Conservation (phyloP, 2,797 vertebrate species). For the Crotalus adamanteus region DNA sequence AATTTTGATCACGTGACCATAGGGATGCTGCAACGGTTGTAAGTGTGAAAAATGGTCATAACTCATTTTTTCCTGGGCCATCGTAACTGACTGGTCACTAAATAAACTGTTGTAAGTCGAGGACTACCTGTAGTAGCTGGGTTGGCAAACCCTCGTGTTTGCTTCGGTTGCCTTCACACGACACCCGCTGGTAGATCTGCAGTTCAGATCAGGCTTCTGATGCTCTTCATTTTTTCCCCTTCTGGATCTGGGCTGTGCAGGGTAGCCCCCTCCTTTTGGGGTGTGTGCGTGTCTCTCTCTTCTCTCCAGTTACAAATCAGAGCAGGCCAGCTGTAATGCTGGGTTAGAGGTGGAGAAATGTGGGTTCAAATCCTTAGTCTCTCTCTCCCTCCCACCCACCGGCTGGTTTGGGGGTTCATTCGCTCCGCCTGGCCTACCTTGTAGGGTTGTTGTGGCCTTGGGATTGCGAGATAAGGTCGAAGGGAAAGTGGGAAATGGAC, state of each 20-base stretch:
- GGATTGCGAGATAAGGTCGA: neutral
- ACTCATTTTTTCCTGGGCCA: neutral
- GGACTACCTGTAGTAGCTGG: neutral
- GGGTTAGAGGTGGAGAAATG: neutral
- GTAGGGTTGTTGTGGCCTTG: neutral
- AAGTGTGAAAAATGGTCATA: neutral
- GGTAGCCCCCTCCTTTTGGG: fast-evolving
- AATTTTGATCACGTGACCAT: neutral
- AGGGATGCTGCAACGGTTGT: neutral
- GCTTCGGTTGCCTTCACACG: neutral
- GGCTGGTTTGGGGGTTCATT: neutral
- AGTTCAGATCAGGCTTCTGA: neutral
- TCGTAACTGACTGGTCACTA: neutral
- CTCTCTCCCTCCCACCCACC: neutral
- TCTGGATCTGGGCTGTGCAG: neutral
- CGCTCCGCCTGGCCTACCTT: neutral
- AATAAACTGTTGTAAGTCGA: neutral
- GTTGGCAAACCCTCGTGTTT: neutral
- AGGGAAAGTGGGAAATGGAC: neutral
- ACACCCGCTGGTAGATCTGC: neutral
- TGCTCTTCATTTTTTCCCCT: neutral
- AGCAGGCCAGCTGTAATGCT: neutral
- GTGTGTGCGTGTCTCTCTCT: neutral
- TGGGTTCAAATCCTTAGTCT: neutral
- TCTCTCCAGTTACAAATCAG: neutral